A percentile compares a stretch with the other conserved stretches of the same genome.
Conservation (phyloP, 2,113 vertebrate genomes). For the Hippocampus comes region DNA sequence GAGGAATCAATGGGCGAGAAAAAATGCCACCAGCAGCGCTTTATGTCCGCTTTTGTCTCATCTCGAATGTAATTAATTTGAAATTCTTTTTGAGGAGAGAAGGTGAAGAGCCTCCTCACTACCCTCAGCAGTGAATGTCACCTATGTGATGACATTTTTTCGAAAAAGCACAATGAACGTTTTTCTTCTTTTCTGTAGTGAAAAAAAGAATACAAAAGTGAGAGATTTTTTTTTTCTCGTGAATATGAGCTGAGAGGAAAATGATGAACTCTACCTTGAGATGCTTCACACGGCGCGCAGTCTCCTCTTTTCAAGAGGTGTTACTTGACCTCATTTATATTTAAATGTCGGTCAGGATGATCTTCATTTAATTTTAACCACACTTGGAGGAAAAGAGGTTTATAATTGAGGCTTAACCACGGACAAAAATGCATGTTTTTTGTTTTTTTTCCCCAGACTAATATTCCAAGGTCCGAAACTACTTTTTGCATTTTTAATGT, state of each 20-base stretch:
- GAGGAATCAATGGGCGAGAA: constrained; percentile 83
- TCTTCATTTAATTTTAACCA: background rate
- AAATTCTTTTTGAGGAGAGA: constrained; percentile 56
- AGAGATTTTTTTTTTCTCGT: constrained; percentile 2
- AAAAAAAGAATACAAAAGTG: constrained; percentile 17
- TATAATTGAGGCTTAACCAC: background rate
- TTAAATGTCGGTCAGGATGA: background rate
- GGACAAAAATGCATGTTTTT: background rate
- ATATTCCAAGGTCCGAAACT: background rate
- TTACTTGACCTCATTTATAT: constrained; percentile 2
- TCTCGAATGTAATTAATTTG: constrained; percentile 73
- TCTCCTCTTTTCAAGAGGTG: background rate
- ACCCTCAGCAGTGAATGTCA: constrained; percentile 51
- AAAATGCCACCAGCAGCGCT: constrained; percentile 82
- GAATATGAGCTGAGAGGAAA: constrained; percentile 11
- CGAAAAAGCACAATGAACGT: constrained; percentile 15
- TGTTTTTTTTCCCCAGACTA: background rate
- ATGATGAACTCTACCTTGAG: constrained; percentile 9
- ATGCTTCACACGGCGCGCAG: constrained; percentile 3
- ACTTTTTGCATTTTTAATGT: background rate
- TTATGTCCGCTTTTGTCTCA: constrained; percentile 77
- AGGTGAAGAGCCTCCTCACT: constrained; percentile 61
- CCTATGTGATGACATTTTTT: constrained; percentile 30
- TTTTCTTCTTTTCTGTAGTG: constrained; percentile 2
- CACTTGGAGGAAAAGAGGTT: background rate